A percentile compares a stretch with the other conserved stretches of the same genome.
phyloP scores from a whole-genome alignment of 2,113 vertebrate genomes.

The Rhagologus leucostigma region DNA sequence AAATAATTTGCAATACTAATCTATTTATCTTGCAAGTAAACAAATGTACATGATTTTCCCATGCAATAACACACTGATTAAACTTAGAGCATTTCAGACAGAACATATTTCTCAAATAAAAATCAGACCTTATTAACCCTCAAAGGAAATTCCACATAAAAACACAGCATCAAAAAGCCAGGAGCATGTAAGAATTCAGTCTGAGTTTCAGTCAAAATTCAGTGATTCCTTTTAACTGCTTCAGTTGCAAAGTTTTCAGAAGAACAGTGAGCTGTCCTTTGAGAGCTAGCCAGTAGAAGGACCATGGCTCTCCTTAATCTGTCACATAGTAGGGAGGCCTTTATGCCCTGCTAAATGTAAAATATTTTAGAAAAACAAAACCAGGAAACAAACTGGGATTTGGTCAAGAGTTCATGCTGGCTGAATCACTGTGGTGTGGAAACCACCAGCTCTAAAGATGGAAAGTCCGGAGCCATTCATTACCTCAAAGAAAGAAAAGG shows the following conservation, averaged over 20 bases:
- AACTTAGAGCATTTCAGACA: background rate
- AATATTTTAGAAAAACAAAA: conserved; percentile 48
- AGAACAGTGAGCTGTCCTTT: background rate
- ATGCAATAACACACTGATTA: background rate
- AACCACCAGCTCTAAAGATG: conserved; percentile 42
- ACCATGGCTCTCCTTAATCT: background rate
- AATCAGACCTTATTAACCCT: background rate
- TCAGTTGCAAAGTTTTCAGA: background rate
- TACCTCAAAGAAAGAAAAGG: background rate
- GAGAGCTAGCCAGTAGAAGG: background rate
- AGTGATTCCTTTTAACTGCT: background rate
- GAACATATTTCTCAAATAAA: background rate
- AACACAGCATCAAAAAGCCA: background rate
- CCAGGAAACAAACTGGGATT: conserved; percentile 29
- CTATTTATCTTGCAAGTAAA: background rate
- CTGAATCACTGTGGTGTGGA: conserved; percentile 44
- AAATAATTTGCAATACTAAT: background rate
- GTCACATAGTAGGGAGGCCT: background rate
- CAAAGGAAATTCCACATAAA: background rate
- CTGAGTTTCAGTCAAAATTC: background rate
- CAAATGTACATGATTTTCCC: background rate
- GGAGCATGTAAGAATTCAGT: background rate
- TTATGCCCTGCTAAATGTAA: background rate
- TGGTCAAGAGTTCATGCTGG: conserved; percentile 26
- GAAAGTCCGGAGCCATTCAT: background rate